A percentile compares a stretch with the other conserved stretches of the same genome.
These are phyloP conservation scores for Bombylius major DNA, from an alignment of 2,888 invertebrate species.

Conservation along the genomic window DNA sequence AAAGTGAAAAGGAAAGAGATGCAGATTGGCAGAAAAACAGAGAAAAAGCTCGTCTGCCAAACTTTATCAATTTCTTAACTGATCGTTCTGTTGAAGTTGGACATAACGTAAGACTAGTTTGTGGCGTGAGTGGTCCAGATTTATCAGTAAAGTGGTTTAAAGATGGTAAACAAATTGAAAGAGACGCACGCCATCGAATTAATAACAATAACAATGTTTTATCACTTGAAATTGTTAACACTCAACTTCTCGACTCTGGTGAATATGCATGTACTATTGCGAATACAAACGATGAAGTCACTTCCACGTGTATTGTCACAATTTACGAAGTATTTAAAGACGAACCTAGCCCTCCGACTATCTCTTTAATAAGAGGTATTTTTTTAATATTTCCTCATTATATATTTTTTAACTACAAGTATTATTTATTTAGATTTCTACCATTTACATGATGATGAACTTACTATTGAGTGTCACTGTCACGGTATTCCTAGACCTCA, in stretches of 20 bases:
- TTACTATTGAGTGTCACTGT: constrained; percentile 43
- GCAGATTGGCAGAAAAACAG: constrained; percentile 35
- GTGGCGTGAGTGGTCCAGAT: constrained; percentile 62
- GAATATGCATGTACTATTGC: constrained; percentile 56
- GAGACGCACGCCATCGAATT: constrained; percentile 35
- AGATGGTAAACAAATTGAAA: constrained; percentile 43
- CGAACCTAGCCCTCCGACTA: constrained; percentile 58
- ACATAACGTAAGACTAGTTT: constrained; percentile 62
- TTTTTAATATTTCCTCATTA: constrained; percentile 18
- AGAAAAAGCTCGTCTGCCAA: constrained; percentile 30
- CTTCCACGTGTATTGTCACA: constrained; percentile 59
- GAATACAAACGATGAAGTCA: constrained; percentile 59
- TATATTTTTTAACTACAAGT: not conserved
- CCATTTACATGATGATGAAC: constrained; percentile 43
- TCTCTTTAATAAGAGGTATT: constrained; percentile 50
- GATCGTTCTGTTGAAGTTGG: constrained; percentile 64
- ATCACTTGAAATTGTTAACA: constrained; percentile 45
- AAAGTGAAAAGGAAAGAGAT: constrained; percentile 32
- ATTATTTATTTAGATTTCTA: constrained; percentile 27
- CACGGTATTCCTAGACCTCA: constrained; percentile 34
- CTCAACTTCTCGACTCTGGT: constrained; percentile 47
- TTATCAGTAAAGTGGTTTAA: constrained; percentile 63
- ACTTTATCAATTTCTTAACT: constrained; percentile 45
- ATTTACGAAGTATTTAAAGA: constrained; percentile 62
- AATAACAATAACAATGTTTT: constrained; percentile 45